Evolutionary conservation across 1,140 invertebrate species (phyloP).

Genomic region (Rhizoglyphus robini): DNA sequence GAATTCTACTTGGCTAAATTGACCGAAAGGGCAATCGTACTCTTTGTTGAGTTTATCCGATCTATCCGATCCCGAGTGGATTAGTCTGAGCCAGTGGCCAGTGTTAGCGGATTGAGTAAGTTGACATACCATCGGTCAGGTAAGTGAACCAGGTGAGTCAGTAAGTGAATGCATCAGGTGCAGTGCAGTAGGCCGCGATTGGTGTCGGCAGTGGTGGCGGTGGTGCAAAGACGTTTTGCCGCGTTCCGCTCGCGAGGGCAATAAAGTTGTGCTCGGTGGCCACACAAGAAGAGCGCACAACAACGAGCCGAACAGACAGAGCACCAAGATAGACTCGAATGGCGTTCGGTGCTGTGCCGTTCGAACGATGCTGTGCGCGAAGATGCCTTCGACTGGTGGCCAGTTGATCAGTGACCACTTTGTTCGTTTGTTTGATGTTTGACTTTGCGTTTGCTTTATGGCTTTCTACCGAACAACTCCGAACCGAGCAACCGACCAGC

Average conservation of each 20-base stretch:
- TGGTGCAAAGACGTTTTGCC: too few relatives aligned
- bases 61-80: too few relatives aligned
- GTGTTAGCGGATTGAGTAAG: too few relatives aligned
- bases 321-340: background rate
- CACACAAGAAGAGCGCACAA: background rate
- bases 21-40: too few relatives aligned
- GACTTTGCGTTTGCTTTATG: background rate
- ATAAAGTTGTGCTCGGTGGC: background rate
- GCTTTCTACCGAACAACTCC: background rate
- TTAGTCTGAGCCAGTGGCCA: background rate
- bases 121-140: background rate
- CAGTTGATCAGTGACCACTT: background rate
- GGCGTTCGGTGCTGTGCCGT: background rate
- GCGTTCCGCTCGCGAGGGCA: too few relatives aligned
- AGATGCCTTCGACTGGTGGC: too few relatives aligned
- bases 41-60: too few relatives aligned
- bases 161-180: background rate
- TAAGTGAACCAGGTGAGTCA: too few relatives aligned
- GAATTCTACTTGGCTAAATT: too few relatives aligned
- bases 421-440: background rate
- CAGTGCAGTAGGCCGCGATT: background rate
- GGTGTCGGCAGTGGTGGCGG: too few relatives aligned
- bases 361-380: background rate
- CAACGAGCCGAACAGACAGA: background rate
- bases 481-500: background rate